These are phyloP conservation scores for Donacobius atricapilla DNA, from an alignment of 2,113 vertebrate species.

Conservation along the genomic window DNA sequence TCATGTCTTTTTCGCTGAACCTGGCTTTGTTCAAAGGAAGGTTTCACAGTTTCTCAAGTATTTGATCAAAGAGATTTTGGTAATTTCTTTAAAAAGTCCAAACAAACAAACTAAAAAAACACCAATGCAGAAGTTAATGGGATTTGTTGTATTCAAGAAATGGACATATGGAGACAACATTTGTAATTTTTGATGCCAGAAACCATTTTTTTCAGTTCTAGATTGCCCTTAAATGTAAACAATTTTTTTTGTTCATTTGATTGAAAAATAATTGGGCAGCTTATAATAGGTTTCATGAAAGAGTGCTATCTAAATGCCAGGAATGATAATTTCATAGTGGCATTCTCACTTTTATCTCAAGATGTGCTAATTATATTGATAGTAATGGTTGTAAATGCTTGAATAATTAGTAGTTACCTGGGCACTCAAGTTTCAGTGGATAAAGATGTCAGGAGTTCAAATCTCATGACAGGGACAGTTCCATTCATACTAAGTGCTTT, in stretches of 20 bases:
- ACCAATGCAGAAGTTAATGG: not conserved
- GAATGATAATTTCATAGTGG: not conserved
- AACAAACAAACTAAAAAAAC: not conserved
- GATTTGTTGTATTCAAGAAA: not conserved
- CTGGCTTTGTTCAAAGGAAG: not conserved
- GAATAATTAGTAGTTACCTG: slow-evolving; percentile 74
- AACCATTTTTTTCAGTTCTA: not conserved
- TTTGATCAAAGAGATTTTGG: not conserved
- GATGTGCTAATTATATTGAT: not conserved
- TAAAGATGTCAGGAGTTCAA: slow-evolving; percentile 78
- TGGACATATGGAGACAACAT: not conserved
- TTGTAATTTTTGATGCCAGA: not conserved
- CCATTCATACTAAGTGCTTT: slow-evolving; percentile 76
- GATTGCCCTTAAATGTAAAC: not conserved
- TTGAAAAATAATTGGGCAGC: not conserved
- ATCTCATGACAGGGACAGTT: slow-evolving; percentile 74
- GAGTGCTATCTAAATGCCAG: not conserved
- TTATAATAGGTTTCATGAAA: not conserved
- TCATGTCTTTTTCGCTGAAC: not conserved
- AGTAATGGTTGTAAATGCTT: slow-evolving; percentile 26
- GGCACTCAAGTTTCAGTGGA: slow-evolving; percentile 76
- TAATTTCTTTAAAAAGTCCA: not conserved
- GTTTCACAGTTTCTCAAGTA: not conserved
- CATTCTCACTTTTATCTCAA: not conserved
- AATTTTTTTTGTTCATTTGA: not conserved